Evolutionary conservation across 2,888 invertebrate species (phyloP).

Genomic region (Lacanobia wlatinum): DNA sequence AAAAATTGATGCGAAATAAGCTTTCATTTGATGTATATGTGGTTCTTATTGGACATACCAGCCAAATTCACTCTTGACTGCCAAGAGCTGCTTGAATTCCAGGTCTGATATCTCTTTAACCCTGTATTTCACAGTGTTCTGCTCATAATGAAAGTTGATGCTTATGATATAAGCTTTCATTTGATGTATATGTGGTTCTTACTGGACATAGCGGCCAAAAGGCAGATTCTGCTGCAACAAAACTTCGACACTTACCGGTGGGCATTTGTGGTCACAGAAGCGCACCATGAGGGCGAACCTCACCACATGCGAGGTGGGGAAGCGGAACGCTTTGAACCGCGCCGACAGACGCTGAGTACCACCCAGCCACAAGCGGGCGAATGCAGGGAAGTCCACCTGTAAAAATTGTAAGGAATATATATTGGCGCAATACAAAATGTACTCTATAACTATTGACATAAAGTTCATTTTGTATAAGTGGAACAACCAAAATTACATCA

Average conservation of each 20-base stretch:
- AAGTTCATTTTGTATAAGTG: too few species aligned
- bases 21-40: too few species aligned
- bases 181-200: too few species aligned
- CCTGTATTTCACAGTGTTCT: too few species aligned
- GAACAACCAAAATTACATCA: neutral
- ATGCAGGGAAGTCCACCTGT: constrained; percentile 90
- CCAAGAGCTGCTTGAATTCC: too few species aligned
- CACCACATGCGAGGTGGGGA: constrained; percentile 95
- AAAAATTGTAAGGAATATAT: neutral
- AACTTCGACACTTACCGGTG: constrained; percentile 84
- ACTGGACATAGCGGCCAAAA: too few species aligned
- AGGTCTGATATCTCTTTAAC: too few species aligned
- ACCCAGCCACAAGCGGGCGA: constrained; percentile 78
- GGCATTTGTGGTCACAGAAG: constrained; percentile 94
- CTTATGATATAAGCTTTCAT: too few species aligned
- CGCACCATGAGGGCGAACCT: constrained; percentile 95
- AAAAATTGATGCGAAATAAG: too few species aligned
- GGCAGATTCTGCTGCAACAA: neutral
- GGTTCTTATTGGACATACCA: too few species aligned
- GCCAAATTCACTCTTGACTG: too few species aligned
- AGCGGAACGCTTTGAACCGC: constrained; percentile 96
- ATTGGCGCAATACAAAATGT: neutral
- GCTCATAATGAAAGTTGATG: too few species aligned
- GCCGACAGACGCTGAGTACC: constrained; percentile 89
- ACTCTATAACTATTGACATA: neutral